Conservation (phyloP, 2,888 invertebrate species). For the Hyposoter didymator region DNA sequence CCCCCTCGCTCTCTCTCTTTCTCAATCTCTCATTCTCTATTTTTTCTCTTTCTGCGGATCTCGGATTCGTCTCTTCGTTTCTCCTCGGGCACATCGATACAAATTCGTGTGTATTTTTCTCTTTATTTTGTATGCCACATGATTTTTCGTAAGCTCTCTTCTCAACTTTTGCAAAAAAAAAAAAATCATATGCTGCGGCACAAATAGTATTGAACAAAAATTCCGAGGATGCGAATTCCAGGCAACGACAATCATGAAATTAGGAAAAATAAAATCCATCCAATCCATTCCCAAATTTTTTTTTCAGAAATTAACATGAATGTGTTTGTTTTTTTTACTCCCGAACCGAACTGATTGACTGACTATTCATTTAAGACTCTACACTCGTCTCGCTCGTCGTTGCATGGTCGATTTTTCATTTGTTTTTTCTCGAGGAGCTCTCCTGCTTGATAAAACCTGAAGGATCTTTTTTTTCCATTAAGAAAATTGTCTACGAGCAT, state of each 20-base stretch:
- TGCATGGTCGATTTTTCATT: not conserved
- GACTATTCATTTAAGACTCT: constrained; percentile 81
- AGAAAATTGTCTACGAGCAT: constrained; percentile 79
- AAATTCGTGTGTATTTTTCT: not conserved
- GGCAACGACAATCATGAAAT: constrained; percentile 29
- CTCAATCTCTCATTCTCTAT: constrained; percentile 22
- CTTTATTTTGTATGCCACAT: not conserved
- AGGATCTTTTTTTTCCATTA: constrained; percentile 34
- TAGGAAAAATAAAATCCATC: constrained; percentile 14
- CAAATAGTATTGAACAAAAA: not conserved
- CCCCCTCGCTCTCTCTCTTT: constrained; percentile 14
- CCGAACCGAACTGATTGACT: constrained; percentile 77
- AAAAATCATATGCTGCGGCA: not conserved
- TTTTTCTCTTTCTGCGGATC: not conserved
- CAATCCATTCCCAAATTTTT: not conserved
- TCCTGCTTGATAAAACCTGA: constrained; percentile 15
- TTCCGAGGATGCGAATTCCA: constrained; percentile 24
- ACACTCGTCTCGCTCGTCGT: constrained; percentile 69
- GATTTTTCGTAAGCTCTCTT: not conserved
- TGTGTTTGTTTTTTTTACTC: constrained; percentile 19
- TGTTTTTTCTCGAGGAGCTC: constrained; percentile 32
- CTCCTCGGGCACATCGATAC: not conserved
- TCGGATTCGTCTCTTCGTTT: not conserved
- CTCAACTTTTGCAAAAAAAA: not conserved
- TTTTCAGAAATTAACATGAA: not conserved